Conservation (phyloP, 1,140 invertebrate species). For the Drosophila azteca region DNA sequence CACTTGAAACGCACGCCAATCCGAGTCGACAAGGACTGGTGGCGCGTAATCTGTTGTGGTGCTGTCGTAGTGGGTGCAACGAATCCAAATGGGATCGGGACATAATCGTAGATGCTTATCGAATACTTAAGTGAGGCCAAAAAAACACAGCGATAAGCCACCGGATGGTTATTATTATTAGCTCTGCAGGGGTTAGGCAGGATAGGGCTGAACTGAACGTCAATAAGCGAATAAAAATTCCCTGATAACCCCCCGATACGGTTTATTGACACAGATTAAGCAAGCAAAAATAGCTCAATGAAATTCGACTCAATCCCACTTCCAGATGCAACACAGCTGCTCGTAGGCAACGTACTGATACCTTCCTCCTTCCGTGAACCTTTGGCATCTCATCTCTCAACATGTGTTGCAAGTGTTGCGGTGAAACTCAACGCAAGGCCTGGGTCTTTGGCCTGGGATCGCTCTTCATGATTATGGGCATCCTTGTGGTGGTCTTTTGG, state of each 20-base stretch:
- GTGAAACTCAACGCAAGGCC: conserved; percentile 74
- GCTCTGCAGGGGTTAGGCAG: conserved; percentile 39
- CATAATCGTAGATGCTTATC: conserved; percentile 34
- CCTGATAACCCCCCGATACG: conserved; percentile 42
- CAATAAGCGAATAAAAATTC: conserved; percentile 55
- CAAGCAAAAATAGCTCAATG: conserved; percentile 17
- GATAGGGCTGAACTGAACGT: not conserved
- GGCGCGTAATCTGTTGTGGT: conserved; percentile 14
- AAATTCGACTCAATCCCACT: not conserved
- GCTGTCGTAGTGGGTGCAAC: conserved; percentile 23
- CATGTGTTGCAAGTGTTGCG: conserved; percentile 79
- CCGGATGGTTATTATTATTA: conserved; percentile 15
- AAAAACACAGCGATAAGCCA: conserved; percentile 36
- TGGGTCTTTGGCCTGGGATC: conserved; percentile 79
- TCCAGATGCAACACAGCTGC: conserved; percentile 42
- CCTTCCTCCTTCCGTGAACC: conserved; percentile 13
- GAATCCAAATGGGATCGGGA: conserved; percentile 27
- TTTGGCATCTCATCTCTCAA: conserved; percentile 10
- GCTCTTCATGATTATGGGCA: conserved; percentile 55
- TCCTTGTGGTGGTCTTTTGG: conserved; percentile 65
- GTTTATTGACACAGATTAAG: conserved; percentile 48
- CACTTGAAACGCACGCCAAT: conserved; percentile 8
- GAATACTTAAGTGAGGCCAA: conserved; percentile 25
- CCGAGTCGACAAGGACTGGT: conserved; percentile 8
- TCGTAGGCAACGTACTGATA: conserved; percentile 1